Evolutionary conservation across 2,888 invertebrate species (phyloP).

Genomic region (Parascotia fuliginaria): DNA sequence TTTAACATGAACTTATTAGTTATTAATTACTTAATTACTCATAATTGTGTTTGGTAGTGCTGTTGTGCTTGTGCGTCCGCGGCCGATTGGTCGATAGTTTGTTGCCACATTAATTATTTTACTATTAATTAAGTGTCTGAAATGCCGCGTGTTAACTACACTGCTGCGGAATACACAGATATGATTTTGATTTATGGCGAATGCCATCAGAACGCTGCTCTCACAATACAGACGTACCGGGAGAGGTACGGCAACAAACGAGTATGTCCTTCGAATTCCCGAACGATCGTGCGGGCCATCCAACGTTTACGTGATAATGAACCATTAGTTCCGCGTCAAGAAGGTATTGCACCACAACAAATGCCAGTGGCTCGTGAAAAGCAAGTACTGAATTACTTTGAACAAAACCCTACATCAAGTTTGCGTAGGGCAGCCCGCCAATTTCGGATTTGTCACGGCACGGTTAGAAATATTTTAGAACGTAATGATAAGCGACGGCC

Average conservation of each 20-base stretch:
- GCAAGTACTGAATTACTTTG: not conserved
- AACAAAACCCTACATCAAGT: not conserved
- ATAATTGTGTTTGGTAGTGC: no score
- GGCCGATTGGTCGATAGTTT: no score
- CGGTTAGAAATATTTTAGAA: not conserved
- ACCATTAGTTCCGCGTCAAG: not conserved
- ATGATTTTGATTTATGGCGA: no score
- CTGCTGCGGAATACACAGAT: no score
- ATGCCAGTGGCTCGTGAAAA: not conserved
- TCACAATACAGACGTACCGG: no score
- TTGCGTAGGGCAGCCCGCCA: not conserved
- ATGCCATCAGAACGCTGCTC: no score
- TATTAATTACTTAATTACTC: no score
- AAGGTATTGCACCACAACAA: not conserved
- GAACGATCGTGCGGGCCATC: not conserved
- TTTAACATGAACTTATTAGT: no score
- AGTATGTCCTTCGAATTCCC: not conserved
- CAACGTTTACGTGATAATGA: not conserved
- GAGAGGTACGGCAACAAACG: not conserved
- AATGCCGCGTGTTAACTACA: constrained; percentile 1
- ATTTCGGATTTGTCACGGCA: not conserved
- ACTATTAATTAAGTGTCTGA: no score
- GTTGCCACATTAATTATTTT: no score
- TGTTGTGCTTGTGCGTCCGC: no score
- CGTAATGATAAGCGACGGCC: no score